Conservation (phyloP, 2,888 invertebrate genomes). For the Rotaria macrura region DNA sequence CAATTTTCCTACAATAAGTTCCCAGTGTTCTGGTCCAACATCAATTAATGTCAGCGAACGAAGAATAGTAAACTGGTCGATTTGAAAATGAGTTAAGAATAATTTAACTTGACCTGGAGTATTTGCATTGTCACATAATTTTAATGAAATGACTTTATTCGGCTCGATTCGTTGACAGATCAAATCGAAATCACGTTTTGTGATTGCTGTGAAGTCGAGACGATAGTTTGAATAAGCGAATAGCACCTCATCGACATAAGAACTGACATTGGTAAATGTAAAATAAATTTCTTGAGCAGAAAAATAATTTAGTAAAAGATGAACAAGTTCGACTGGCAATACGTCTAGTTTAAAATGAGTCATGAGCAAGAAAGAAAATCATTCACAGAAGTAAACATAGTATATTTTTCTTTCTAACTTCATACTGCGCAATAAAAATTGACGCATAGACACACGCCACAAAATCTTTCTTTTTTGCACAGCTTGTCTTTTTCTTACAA, state of each 20-base stretch:
- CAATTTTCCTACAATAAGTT: not conserved
- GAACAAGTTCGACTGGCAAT: not conserved
- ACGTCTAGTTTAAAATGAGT: not conserved
- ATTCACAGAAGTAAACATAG: too few species aligned
- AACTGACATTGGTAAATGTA: not conserved
- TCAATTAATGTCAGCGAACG: not conserved
- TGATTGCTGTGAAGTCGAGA: not conserved
- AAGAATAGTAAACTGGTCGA: not conserved
- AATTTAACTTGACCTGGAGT: not conserved
- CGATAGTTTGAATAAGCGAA: not conserved
- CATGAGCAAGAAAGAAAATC: not conserved
- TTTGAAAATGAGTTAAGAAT: not conserved
- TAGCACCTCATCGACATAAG: not conserved
- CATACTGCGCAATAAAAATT: too few species aligned
- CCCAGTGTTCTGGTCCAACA: not conserved
- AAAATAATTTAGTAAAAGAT: not conserved
- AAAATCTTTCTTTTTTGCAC: too few species aligned
- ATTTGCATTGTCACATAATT: not conserved
- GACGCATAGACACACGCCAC: too few species aligned
- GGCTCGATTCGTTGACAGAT: not conserved
- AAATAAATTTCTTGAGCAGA: not conserved
- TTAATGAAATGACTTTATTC: not conserved
- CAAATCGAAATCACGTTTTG: not conserved
- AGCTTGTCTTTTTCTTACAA: too few species aligned
- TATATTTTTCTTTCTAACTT: too few species aligned